Percentiles rank a stretch among this genome's conserved stretches.
Conservation (phyloP, 2,113 vertebrate species). For the Trochalopteron elliotii region DNA sequence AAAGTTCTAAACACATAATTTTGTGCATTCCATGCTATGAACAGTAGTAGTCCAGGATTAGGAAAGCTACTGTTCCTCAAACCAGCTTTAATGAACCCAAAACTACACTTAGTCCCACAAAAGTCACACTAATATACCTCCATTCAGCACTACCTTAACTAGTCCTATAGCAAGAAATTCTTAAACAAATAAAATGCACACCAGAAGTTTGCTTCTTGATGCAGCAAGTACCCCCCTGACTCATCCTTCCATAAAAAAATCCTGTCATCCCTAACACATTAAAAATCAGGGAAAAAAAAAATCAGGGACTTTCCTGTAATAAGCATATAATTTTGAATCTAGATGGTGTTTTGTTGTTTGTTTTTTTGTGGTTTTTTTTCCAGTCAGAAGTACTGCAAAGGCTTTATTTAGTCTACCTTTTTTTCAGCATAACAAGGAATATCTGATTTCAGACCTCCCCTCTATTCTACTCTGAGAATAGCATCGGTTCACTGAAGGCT, state of each 20-base stretch:
- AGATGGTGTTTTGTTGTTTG: too few species aligned
- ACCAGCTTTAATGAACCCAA: neutral
- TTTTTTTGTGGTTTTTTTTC: neutral
- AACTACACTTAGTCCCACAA: neutral
- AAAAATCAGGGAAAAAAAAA: neutral
- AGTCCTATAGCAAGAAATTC: neutral
- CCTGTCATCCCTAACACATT: neutral
- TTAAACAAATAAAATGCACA: neutral
- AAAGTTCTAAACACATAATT: neutral
- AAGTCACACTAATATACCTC: neutral
- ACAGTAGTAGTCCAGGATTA: neutral
- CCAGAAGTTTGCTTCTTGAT: neutral
- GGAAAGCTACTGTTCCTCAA: neutral
- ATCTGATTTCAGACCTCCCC: neutral
- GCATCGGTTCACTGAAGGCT: fast-evolving
- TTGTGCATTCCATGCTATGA: neutral
- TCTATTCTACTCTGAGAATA: neutral
- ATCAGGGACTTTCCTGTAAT: neutral
- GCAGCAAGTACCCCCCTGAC: fast-evolving
- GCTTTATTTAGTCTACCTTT: neutral
- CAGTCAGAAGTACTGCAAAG: neutral
- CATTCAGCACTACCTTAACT: neutral
- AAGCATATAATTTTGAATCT: neutral
- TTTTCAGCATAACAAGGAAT: neutral
- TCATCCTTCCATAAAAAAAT: neutral